Base-by-base conservation (phyloP, 2,113 vertebrate species). In the Copsychus sechellarum region DNA sequence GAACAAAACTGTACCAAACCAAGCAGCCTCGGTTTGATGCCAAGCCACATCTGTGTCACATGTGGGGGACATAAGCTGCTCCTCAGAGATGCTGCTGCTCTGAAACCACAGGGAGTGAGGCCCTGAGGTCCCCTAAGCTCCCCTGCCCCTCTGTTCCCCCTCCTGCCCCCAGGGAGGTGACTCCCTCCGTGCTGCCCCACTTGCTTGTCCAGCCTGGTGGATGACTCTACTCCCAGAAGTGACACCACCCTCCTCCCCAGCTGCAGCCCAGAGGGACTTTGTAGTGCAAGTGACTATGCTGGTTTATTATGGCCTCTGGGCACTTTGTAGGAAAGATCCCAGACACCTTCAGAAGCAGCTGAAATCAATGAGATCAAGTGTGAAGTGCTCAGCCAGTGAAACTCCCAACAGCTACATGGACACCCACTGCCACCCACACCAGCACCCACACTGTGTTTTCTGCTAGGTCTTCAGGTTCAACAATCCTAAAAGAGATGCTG, bases 301-400 rank as follows among this genome's bases (percentile, higher is more conserved):
- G 12, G 53, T 92, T 96, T 97, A 81, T 95, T 56, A 61, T 28
- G 65, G 93, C 93, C 95, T 85, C 69, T 45, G 58, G 93, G 86
- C 81, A 58, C 50, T 72, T 79, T 38, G 66, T 58, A 76, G 84
- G 60, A 47, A 92, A 62, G 86, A 76, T 31, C 51, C 24, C 72
- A 70, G 89, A 91, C 86, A 95, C 87, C 70, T 93, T 81, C 66
- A 91, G 81, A 87, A 87, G 61, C 19, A 65, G 54, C 60, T 74
- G 88, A 94, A 83, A 93, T 83, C 82, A 61, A 23, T 25, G 70
- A 90, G 51, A 84, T 77, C 51, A 64, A 76, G 83, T 67, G 65
- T 12, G 10, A 95, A 93, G 56, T 81, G 66, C 61, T 67, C 69
- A 74, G 57, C 14, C 61, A 60, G 34, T 4, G 43, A 53, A 67